Evolutionary conservation across 1,140 invertebrate genomes (phyloP), one percentile per base, ranked within the genome.

Genomic region (Potamilus streckersoni): DNA sequence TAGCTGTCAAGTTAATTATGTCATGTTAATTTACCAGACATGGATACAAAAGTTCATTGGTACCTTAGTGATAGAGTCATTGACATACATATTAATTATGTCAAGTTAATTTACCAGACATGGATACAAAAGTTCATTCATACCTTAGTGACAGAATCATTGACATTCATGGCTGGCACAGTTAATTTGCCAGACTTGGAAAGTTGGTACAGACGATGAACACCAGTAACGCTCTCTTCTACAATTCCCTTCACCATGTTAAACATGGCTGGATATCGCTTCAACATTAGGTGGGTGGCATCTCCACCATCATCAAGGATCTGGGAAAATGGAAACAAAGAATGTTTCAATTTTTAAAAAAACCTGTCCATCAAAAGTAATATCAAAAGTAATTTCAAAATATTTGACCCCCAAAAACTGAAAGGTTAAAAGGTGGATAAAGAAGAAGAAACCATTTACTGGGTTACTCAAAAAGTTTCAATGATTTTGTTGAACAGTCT

Each of bases 131-230:
- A 19, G 15, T 4, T 23, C 19, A 49, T n/a, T 62, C 65, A 82
- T 69, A 88, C 90, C 86, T 99, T 99, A 0, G 97, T 99, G 14
- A 99, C 97, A 31, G 96, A 98, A 91, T 99, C 97, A 88, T 99
- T 99, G 56, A 99, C 97, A 91, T 99, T 99, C 96, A 99, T 99
- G 2, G 98, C 97, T 3, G 97, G 97, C n/a, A 98, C 96, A 19
- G 94, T 95, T 60, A 99, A 91, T 91, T 98, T 98, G 69, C 95
- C 95, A 38, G 95, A 94, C 91, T 98, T 98, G 20, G 96, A 97
- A 56, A 99, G 92, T 90, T 99, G 97, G 89, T 99, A 99, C 20
- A 99, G 91, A 81, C 97, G 93, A 91, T 99, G 98, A 23, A 99
- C 97, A 62, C 98, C 97, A 0, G 98, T 99, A 19, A 98, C 96